Conservation (phyloP, 1,140 invertebrate genomes). For the Trissolcus basalis region DNA sequence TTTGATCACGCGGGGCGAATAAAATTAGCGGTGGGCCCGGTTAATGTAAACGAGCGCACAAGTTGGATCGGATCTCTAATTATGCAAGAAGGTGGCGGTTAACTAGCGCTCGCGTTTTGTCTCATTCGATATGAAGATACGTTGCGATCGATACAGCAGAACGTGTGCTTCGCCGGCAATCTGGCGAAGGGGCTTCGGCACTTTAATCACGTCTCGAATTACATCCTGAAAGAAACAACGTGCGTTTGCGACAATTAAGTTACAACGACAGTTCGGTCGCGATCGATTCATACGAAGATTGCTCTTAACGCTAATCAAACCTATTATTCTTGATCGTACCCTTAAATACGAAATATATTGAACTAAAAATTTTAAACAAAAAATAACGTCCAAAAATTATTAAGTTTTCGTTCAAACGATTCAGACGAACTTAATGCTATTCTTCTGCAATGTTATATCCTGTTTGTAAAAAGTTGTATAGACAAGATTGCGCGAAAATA, state of each 20-base stretch:
- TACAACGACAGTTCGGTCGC: constrained; percentile 22
- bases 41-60: constrained; percentile 25
- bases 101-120: constrained; percentile 40
- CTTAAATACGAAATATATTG: too few relatives aligned
- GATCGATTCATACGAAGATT: constrained; percentile 26
- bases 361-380: too few relatives aligned
- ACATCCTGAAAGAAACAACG: constrained; percentile 42
- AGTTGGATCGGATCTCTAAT: constrained; percentile 26
- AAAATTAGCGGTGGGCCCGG: constrained; percentile 15
- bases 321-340: constrained; percentile 1
- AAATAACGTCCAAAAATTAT: too few relatives aligned
- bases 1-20: constrained; percentile 22
- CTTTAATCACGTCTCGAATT: constrained; percentile 51
- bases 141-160: constrained; percentile 38
- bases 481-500: background rate
- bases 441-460: too few relatives aligned
- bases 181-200: constrained; percentile 38
- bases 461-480: too few relatives aligned
- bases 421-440: too few relatives aligned
- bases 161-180: constrained; percentile 29
- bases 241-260: constrained; percentile 38
- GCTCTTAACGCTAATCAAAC: constrained; percentile 12
- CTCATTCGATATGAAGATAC: constrained; percentile 51
- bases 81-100: constrained; percentile 33
- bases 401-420: too few relatives aligned